Evolutionary conservation across 2,797 vertebrate species (phyloP), one percentile per base, ranked within the genome.

Genomic region (Mergus octosetaceus): DNA sequence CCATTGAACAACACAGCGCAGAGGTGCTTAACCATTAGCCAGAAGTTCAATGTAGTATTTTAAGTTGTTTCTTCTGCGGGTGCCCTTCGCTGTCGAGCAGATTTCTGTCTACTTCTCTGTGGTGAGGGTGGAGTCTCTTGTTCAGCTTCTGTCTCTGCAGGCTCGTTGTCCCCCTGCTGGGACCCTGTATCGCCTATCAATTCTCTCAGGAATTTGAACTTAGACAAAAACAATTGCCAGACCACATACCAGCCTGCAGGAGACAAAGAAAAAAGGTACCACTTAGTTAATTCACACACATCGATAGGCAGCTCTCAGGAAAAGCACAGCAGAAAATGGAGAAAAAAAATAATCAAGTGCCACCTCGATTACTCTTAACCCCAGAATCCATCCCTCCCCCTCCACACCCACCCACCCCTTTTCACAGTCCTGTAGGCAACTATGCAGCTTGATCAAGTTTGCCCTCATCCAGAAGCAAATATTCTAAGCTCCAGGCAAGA

Each of bases 191-290:
- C 99, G 20, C 99, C 99, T 49, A 99, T 98, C 32, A 99, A 97
- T 93, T 99, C 99, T 45, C 99, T 98, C 92, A 99, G 98, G 97
- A 99, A 99, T 97, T 99, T 99, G 97, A 99, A 99, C 97, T 99
- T 99, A 65, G 99, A 99, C 94, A 99, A 94, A 98, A 99, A 99
- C 80, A 99, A 98, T 85, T 99, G 99, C 99, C 99, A 99, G 87
- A 99, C 99, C 90, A 99, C 99, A 83, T 99, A 99, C 99, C 99
- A 99, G 94, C 99, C 99, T 99, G 97, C 36, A 96, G 64, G 74
- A 94, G 65, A 95, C 14, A 93, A 82, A 96, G 77, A 69, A 69
- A 74, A 73, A 45, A 76, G 19, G 61, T 3, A 62, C 47, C 12
- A 27, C 57, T 96, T 30, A 86, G 79, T 96, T 75, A 81, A 62